Conservation (phyloP, 2,888 invertebrate species). For the Agrilus cyanescens region DNA sequence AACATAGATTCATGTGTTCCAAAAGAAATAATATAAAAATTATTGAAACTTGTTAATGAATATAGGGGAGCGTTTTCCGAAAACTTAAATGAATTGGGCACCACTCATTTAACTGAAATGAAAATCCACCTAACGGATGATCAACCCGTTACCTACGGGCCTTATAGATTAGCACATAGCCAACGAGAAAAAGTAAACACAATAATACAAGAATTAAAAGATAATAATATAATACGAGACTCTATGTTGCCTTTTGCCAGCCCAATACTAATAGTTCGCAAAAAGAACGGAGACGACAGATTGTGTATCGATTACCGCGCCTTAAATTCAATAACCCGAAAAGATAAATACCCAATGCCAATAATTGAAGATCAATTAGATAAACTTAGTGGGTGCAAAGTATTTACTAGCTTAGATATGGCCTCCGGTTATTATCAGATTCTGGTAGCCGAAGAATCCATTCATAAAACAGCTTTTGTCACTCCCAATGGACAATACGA, state of each 20-base stretch:
- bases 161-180: not conserved
- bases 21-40: too few species aligned
- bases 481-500: too few species aligned
- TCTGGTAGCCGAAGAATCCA: slow-evolving; percentile 14
- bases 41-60: too few species aligned
- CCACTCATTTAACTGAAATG: too few species aligned
- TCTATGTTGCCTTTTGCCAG: not conserved
- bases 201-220: not conserved
- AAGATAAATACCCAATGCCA: not conserved
- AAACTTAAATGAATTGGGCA: too few species aligned
- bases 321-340: not conserved
- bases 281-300: not conserved
- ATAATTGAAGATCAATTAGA: slow-evolving; percentile 8
- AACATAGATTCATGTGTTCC: too few species aligned
- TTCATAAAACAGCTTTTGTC: too few species aligned
- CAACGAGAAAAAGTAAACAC: not conserved
- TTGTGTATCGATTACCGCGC: not conserved
- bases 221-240: not conserved
- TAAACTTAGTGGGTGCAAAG: slow-evolving; percentile 12
- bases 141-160: too few species aligned
- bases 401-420: slow-evolving; percentile 19
- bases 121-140: too few species aligned
- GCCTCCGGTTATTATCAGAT: slow-evolving; percentile 20
- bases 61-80: too few species aligned
- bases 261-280: not conserved